Evolutionary conservation across 1,140 invertebrate genomes (phyloP).

Genomic region (Orchesella cincta): DNA sequence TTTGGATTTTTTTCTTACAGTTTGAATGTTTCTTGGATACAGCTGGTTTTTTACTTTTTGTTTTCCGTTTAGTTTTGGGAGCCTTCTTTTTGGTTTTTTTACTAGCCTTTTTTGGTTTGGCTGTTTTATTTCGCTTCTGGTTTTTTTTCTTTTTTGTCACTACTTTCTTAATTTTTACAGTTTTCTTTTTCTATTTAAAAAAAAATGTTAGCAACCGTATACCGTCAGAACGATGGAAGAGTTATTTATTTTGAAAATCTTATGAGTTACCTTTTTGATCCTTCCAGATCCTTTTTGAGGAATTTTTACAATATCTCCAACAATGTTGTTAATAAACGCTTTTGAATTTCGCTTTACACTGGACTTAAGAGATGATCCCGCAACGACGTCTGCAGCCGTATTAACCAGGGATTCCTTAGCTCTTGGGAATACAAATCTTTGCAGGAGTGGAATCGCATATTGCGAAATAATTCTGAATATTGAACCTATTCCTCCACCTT

Average conservation of each 20-base stretch:
- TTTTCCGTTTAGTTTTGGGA: not conserved
- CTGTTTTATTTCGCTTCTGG: not conserved
- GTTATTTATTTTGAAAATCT: not conserved
- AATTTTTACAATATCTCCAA: not conserved
- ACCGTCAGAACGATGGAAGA: no score
- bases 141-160: not conserved
- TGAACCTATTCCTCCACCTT: conserved; percentile 29
- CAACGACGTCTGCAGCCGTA: conserved; percentile 2
- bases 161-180: not conserved
- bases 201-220: not conserved
- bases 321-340: not conserved
- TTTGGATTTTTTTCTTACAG: no score
- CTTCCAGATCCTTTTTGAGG: not conserved
- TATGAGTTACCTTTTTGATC: not conserved
- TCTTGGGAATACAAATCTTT: conserved; percentile 27
- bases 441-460: conserved; percentile 31
- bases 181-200: not conserved
- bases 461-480: conserved; percentile 28
- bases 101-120: not conserved
- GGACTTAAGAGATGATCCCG: not conserved
- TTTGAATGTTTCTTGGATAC: not conserved
- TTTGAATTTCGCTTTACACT: not conserved
- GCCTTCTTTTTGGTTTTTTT: not conserved
- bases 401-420: conserved; percentile 28
- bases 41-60: not conserved